Evolutionary conservation across 2,113 vertebrate species (phyloP).

Genomic region (Hyaena hyaena): DNA sequence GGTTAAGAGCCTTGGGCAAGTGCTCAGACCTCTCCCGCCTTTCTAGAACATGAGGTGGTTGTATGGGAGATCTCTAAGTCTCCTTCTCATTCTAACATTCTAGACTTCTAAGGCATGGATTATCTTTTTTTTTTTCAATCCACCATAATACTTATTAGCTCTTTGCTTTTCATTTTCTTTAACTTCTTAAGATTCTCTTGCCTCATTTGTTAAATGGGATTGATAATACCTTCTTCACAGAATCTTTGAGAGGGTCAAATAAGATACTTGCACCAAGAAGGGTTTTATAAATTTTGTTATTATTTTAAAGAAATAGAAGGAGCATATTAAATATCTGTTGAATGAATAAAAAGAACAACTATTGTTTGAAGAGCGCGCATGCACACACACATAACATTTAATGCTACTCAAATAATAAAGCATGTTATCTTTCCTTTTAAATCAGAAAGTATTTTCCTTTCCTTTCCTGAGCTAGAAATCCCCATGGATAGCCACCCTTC

Average conservation of each 20-base stretch:
- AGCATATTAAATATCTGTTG: background rate
- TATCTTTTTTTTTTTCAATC: background rate
- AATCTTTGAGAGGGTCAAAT: slow-evolving; percentile 49
- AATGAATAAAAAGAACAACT: background rate
- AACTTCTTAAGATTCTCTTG: background rate
- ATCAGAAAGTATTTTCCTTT: slow-evolving; percentile 18
- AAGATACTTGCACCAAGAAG: slow-evolving; percentile 36
- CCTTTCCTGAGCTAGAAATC: background rate
- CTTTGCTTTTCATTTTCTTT: slow-evolving; percentile 40
- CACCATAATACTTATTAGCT: background rate
- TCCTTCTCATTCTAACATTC: slow-evolving; percentile 11
- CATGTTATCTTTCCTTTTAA: slow-evolving; percentile 44
- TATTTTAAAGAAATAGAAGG: slow-evolving; percentile 37
- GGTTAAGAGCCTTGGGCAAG: background rate
- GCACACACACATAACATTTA: slow-evolving; percentile 35
- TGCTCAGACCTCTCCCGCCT: background rate
- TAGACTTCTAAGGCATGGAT: background rate
- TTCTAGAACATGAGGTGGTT: background rate
- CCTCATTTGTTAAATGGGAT: slow-evolving; percentile 37
- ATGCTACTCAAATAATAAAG: slow-evolving; percentile 17
- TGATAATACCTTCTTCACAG: slow-evolving; percentile 22
- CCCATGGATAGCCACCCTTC: background rate
- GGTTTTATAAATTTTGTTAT: background rate
- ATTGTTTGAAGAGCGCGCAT: background rate
- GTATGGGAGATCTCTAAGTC: background rate